Conservation (phyloP, 2,113 vertebrate genomes). For the Lanius collurio region DNA sequence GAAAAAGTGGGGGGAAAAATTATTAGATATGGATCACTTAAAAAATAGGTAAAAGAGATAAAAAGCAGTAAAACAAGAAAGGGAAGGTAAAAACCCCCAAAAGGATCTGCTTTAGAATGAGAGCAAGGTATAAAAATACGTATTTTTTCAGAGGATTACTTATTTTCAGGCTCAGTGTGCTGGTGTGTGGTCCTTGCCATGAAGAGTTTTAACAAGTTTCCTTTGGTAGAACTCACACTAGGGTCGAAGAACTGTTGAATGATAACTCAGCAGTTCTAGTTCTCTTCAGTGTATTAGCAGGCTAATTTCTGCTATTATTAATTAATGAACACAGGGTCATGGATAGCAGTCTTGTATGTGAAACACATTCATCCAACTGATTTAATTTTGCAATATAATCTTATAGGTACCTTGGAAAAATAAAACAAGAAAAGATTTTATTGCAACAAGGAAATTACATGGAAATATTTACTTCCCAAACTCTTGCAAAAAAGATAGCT, state of each 20-base stretch:
- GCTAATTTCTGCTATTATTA: not conserved
- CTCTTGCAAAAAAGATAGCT: not conserved
- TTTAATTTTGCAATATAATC: not conserved
- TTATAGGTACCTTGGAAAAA: not conserved
- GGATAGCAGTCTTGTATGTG: not conserved
- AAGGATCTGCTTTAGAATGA: not conserved
- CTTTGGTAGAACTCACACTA: not conserved
- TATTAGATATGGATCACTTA: not conserved
- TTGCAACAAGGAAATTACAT: not conserved
- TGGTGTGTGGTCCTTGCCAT: fast-evolving
- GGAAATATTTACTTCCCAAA: not conserved
- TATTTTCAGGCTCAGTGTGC: no score
- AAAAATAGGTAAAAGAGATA: not conserved
- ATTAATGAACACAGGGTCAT: not conserved
- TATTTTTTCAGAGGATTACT: not conserved
- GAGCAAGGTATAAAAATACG: fast-evolving
- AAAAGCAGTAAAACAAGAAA: not conserved
- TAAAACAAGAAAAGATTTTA: not conserved
- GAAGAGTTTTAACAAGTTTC: not conserved
- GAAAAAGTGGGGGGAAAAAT: not conserved
- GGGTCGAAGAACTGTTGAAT: not conserved
- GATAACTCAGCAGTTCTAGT: not conserved
- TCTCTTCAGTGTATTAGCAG: not conserved
- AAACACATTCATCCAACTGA: fast-evolving
- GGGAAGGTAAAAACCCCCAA: not conserved